A percentile compares a stretch with the other conserved stretches of the same genome.
Conservation (phyloP, 2,113 vertebrate genomes). For the Bubo blakistoni region DNA sequence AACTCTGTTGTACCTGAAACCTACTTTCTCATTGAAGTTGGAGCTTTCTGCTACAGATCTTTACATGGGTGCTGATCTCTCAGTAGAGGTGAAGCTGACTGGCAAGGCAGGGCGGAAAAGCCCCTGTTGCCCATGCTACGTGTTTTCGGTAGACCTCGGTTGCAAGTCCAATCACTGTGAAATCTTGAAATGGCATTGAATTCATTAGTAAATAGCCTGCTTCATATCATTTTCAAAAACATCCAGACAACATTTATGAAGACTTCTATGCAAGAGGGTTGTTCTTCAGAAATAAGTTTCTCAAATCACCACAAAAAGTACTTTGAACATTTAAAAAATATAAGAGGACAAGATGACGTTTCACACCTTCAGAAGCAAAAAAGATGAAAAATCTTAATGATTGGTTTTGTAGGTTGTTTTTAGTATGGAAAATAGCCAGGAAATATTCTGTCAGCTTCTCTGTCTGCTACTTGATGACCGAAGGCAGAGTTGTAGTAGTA, state of each 20-base stretch:
- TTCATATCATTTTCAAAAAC: not conserved
- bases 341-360: not conserved
- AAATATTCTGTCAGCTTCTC: not conserved
- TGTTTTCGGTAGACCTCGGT: fast-evolving
- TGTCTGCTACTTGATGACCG: not conserved
- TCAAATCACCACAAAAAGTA: not conserved
- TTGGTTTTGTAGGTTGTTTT: not conserved
- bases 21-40: not conserved
- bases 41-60: not conserved
- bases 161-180: not conserved
- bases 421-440: not conserved
- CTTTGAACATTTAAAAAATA: not conserved
- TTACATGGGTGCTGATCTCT: not conserved
- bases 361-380: not conserved
- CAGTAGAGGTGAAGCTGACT: not conserved
- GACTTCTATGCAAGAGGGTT: not conserved
- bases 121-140: not conserved
- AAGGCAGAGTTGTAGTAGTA: not conserved
- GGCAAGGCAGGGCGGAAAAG: not conserved
- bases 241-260: not conserved
- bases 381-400: not conserved
- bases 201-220: not conserved
- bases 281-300: not conserved
- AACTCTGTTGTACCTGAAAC: not conserved
- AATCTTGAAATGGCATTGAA: not conserved